phyloP scores from a whole-genome alignment of 1,140 invertebrate genomes.

The Drosophila ficusphila region DNA sequence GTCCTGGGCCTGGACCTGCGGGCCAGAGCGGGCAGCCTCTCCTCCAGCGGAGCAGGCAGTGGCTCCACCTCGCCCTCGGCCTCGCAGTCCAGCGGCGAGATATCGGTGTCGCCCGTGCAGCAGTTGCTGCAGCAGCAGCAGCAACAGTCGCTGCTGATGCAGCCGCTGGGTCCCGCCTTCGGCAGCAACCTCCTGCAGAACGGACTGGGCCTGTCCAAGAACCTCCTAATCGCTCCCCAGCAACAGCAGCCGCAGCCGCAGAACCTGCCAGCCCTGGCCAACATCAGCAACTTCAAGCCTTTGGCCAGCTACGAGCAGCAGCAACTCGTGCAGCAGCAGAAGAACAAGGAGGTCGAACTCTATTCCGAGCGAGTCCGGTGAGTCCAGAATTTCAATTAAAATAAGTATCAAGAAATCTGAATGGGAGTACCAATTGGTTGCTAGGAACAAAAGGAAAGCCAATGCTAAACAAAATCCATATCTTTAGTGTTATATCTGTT shows the following conservation, averaged over 20 bases:
- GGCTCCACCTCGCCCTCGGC: conserved; percentile 89
- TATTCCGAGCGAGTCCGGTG: conserved; percentile 92
- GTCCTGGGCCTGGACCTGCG: conserved; percentile 83
- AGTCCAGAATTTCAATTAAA: conserved; percentile 74
- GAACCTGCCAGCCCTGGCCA: conserved; percentile 60
- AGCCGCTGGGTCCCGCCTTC: conserved; percentile 26
- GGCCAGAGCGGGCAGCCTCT: conserved; percentile 84
- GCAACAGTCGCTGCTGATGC: conserved; percentile 38
- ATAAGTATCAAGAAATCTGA: background rate
- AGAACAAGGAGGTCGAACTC: conserved; percentile 89
- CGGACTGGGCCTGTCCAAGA: conserved; percentile 52
- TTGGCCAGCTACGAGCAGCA: conserved; percentile 87
- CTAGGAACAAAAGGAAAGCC: no score
- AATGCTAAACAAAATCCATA: background rate
- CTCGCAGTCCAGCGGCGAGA: conserved; percentile 89
- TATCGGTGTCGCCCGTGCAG: conserved; percentile 89
- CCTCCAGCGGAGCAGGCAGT: conserved; percentile 86
- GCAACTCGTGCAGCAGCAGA: conserved; percentile 77
- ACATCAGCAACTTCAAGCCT: conserved; percentile 71
- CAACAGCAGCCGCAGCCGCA: conserved; percentile 17
- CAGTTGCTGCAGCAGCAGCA: conserved; percentile 69
- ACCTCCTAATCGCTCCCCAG: conserved; percentile 39
- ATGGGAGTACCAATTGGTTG: no score
- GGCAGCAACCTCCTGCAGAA: conserved; percentile 43
- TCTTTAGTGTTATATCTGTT: background rate